These are phyloP conservation scores for Bungarus multicinctus DNA, from an alignment of 2,113 vertebrate genomes.

Conservation along the genomic window DNA sequence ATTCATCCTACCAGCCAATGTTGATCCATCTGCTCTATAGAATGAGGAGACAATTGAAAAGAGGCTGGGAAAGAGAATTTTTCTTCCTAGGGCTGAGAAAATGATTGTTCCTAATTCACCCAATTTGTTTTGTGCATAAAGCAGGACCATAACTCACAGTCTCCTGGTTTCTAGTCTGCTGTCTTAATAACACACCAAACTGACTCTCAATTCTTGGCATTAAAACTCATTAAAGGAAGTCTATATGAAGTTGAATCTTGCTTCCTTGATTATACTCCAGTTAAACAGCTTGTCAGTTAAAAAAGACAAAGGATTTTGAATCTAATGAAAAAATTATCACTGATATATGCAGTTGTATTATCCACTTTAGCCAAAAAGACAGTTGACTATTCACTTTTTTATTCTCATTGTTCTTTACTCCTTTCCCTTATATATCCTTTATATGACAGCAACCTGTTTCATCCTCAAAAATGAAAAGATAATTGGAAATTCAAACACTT, in stretches of 20 bases:
- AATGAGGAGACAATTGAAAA: neutral
- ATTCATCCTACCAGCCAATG: neutral
- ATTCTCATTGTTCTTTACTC: neutral
- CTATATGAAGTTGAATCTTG: neutral
- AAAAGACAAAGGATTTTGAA: neutral
- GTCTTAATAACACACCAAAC: neutral
- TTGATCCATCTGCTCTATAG: neutral
- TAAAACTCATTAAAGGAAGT: neutral
- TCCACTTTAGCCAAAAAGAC: neutral
- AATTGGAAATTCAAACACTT: constrained; percentile 5
- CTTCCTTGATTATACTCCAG: neutral
- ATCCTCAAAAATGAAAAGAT: neutral
- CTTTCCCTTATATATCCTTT: neutral
- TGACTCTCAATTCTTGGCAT: neutral
- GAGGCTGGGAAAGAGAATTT: neutral
- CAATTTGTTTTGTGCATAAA: neutral
- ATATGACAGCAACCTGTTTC: neutral
- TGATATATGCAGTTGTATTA: neutral
- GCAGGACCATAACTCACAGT: neutral
- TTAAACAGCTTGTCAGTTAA: neutral
- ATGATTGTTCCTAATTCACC: neutral
- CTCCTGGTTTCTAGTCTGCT: neutral
- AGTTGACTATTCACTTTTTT: neutral
- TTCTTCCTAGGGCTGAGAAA: neutral
- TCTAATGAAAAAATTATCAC: neutral